Evolutionary conservation across 2,888 invertebrate species (phyloP).

Genomic region (Apodemia hepburni): DNA sequence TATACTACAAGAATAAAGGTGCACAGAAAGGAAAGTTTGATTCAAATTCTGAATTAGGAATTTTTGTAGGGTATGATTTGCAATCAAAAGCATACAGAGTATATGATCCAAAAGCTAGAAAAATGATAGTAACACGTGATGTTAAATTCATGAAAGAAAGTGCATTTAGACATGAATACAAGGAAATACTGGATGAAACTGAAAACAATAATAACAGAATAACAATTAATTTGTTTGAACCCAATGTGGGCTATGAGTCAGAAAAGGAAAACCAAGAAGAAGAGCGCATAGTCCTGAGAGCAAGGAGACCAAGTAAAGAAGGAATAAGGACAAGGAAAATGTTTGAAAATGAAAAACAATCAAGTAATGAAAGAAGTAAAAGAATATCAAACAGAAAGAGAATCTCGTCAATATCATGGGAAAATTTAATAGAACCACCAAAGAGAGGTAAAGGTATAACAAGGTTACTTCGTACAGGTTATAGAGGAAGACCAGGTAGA

Average conservation of each 20-base stretch:
- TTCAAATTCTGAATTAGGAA: slow-evolving; percentile 21
- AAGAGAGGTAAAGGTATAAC: slow-evolving; percentile 8
- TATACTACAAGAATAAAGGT: slow-evolving; percentile 26
- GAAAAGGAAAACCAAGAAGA: no score
- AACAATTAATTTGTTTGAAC: no score
- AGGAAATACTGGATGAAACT: no score
- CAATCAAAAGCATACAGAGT: slow-evolving; percentile 27
- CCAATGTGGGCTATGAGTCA: no score
- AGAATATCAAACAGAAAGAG: no score
- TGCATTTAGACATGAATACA: no score
- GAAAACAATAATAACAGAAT: no score
- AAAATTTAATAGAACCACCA: no score
- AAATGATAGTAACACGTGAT: slow-evolving; percentile 4
- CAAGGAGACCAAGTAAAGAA: background rate
- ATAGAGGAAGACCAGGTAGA: background rate
- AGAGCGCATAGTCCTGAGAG: no score
- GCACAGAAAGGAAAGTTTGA: slow-evolving; percentile 24
- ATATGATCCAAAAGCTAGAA: slow-evolving; percentile 21
- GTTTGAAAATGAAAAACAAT: background rate
- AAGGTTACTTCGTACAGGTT: background rate
- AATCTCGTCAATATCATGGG: no score
- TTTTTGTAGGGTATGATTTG: slow-evolving; percentile 24
- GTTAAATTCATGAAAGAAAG: no score
- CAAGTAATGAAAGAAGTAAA: background rate
- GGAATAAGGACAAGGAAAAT: background rate